Base-by-base conservation (phyloP, 2,113 vertebrate genomes). In the Pipa parva region DNA sequence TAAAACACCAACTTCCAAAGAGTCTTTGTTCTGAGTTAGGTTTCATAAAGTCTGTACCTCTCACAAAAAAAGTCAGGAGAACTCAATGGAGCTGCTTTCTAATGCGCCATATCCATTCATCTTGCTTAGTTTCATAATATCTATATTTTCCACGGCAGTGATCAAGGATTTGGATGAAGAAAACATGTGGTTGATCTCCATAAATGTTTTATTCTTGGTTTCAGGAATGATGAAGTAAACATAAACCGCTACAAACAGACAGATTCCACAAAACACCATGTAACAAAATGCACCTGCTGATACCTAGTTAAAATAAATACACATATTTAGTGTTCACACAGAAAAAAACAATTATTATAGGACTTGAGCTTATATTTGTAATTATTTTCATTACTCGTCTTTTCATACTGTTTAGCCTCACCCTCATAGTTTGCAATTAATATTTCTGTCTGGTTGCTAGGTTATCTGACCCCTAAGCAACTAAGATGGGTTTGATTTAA, bases 151-250 rank as follows among this genome's bases (percentile, higher is more conserved):
- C 1, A 87, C 52, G 36, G 60, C 2, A 51, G 60, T 77, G 63
- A 42, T 75, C 56, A 62, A 21, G 4, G 39, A 78, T 27, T 64
- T 85, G 17, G 2, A 11, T 55, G 65, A 4, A 9, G 85, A 72
- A 0, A 95, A 95, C 84, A 90, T 85, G 63, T 83, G 83, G 75
- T 87, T 94, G 82, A 96, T 95, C 80, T 95, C 92, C 88, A 93
- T 66, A 46, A 96, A 95, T 13, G 91, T 94, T 80, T 92, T 94
- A 81, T 92, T 93, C 81, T 83, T 94, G 68, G 94, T 96, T 79
- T 95, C 94, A 0, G 93, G 93, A 73, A 96, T 74, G 37, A 96
- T 0, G 10, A 91, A 66, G 79, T 87, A 83, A 29, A 90, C 72
- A 0, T 93, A 95, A 46, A 80, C 1, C 0, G 91, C 87, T 72